Conservation (phyloP, 92 coral and sea anemone genomes). For the Siderastrea siderea region DNA sequence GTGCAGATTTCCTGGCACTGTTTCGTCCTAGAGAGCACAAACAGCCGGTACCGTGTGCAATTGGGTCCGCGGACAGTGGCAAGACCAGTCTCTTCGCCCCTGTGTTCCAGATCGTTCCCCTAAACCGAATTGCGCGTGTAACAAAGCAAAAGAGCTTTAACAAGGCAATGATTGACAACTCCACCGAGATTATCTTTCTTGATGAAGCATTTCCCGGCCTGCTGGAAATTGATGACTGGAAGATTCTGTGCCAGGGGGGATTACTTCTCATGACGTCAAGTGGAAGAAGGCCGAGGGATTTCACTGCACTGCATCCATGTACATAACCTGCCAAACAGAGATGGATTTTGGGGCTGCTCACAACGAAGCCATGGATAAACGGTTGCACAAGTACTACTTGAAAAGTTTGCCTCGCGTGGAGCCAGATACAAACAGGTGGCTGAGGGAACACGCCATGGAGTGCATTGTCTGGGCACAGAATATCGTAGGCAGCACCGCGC, state of each 20-base stretch:
- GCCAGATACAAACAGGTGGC: constrained; percentile 61
- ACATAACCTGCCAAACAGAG: constrained; percentile 54
- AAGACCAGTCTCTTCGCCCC: constrained; percentile 66
- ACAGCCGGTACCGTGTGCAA: constrained; percentile 56
- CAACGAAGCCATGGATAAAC: constrained; percentile 62
- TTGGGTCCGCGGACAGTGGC: constrained; percentile 60
- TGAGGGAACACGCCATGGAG: constrained; percentile 57
- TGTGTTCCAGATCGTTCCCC: constrained; percentile 33
- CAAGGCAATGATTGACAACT: constrained; percentile 55
- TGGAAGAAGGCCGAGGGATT: constrained; percentile 60
- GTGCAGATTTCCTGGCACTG: constrained; percentile 41
- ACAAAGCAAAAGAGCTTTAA: constrained; percentile 62
- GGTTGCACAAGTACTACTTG: constrained; percentile 50
- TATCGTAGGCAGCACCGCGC: neutral
- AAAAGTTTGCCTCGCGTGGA: constrained; percentile 29
- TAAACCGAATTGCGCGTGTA: constrained; percentile 39
- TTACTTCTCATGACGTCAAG: constrained; percentile 55
- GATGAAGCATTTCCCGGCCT: constrained; percentile 45
- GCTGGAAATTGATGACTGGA: constrained; percentile 67
- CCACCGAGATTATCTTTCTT: constrained; percentile 57
- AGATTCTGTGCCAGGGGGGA: constrained; percentile 16
- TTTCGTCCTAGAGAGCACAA: constrained; percentile 44
- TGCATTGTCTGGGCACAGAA: constrained; percentile 58
- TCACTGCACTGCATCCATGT: constrained; percentile 21
- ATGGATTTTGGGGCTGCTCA: constrained; percentile 53